Conservation (phyloP, 2,113 vertebrate species). For the Bungarus multicinctus region DNA sequence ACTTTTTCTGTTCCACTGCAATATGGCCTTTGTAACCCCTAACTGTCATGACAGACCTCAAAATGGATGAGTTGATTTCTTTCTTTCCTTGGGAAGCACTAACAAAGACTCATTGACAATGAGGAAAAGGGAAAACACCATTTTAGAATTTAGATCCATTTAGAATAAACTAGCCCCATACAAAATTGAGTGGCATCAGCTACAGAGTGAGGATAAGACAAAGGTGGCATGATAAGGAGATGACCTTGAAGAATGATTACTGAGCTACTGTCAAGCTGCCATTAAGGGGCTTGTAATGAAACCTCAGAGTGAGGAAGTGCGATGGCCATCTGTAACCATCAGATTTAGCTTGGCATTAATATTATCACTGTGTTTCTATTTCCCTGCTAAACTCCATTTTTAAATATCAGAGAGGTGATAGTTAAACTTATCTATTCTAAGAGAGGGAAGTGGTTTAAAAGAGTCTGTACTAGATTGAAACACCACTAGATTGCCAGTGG, state of each 20-base stretch:
- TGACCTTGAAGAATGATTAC: not conserved
- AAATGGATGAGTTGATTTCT: conserved; percentile 30
- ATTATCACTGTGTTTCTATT: not conserved
- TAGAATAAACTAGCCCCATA: not conserved
- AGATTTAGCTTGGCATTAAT: not conserved
- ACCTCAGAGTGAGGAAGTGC: not conserved
- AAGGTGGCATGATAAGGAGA: not conserved
- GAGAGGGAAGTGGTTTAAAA: not conserved
- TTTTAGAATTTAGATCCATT: not conserved
- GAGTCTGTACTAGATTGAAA: not conserved
- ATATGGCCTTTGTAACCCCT: conserved; percentile 41
- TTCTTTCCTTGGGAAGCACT: not conserved
- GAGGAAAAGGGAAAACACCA: not conserved
- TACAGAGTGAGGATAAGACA: not conserved
- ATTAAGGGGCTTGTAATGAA: not conserved
- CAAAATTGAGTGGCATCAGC: not conserved
- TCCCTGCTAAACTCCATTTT: not conserved
- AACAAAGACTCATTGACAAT: not conserved
- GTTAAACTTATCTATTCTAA: not conserved
- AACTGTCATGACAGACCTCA: conserved; percentile 27
- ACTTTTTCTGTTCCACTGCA: conserved; percentile 33
- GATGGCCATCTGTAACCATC: not conserved
- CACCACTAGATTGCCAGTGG: not conserved
- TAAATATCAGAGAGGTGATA: not conserved
- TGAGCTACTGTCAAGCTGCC: not conserved